Base-by-base conservation (phyloP, 2,888 invertebrate species). In the Saturnia japonica region DNA sequence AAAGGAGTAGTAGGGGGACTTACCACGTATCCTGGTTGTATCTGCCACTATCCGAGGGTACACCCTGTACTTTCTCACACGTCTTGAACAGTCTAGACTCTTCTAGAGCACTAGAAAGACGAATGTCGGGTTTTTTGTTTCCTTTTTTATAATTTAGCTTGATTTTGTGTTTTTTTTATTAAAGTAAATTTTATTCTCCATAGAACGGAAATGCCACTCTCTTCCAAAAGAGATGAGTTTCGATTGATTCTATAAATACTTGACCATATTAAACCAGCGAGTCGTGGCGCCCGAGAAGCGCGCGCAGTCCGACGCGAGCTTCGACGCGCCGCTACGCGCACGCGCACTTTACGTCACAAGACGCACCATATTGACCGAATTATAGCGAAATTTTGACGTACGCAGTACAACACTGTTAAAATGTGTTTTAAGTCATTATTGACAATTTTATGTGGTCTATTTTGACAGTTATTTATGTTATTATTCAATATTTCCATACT, bases 211-310 rank as follows among this genome's bases (percentile, higher is more conserved):
- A 68, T 68, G 68, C 71, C 70, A 62, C 68, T 47, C 60, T 60
- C 67, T 45, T 40, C 62, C 42, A 47, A 68, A 60, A 54, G 57
- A 67, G 73, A 71, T 76, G 77, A 77, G 72, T 77, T 79, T 77
- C 76, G 79, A 81, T 79, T 76, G 75, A 78, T 78, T 89, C 89
- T 90, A 91, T 87, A 88, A 90, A 90, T 91, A 91, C 83, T 78
- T 82, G 85, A 77, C 83, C 86, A 87, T 88, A 88, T 86, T 68
- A 71, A 62, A 72, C 72, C 54, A 72, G 75, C 74, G 79, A 84
- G 86, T 87, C 87, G 86, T 82, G 87, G 82, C 81, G 83, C 81
- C 6, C 34, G 34, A 34, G 45, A 71, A 74, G 78, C 64, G 74
- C 73, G 82, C 69, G 60, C 71, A 70, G 72, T 72, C 70, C 82